Conservation (phyloP, 2,888 invertebrate genomes). For the Auanema freiburgensis region DNA sequence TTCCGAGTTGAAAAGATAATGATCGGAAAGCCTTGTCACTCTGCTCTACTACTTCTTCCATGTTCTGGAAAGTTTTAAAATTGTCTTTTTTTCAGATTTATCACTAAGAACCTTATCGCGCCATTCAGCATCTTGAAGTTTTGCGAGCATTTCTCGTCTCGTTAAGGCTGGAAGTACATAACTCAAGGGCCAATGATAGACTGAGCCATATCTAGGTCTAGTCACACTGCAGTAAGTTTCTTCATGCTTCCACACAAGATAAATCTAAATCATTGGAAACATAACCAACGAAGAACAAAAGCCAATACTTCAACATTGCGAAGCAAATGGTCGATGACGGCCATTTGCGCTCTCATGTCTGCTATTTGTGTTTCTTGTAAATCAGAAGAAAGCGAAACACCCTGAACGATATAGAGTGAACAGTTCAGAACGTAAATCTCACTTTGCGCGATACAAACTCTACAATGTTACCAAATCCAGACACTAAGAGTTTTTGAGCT, state of each 20-base stretch:
- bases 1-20: slow-evolving; percentile 80
- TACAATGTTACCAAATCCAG: slow-evolving; percentile 88
- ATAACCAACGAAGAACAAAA: background rate
- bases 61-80: slow-evolving; percentile 28
- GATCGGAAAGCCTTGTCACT: slow-evolving; percentile 85
- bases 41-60: slow-evolving; percentile 69
- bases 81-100: background rate
- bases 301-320: slow-evolving; percentile 81
- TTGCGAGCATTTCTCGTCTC: slow-evolving; percentile 24
- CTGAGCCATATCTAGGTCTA: slow-evolving; percentile 80
- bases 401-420: slow-evolving; percentile 66
- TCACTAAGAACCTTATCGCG: slow-evolving; percentile 24
- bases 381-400: slow-evolving; percentile 76
- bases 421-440: slow-evolving; percentile 19
- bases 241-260: slow-evolving; percentile 83
- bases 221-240: slow-evolving; percentile 79
- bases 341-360: slow-evolving; percentile 91
- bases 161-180: slow-evolving; percentile 32
- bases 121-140: slow-evolving; percentile 37
- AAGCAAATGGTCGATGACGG: slow-evolving; percentile 79
- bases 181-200: slow-evolving; percentile 90
- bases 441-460: slow-evolving; percentile 82
- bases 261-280: slow-evolving; percentile 74
- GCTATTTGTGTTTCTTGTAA: slow-evolving; percentile 79
- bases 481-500: slow-evolving; percentile 83